Evolutionary conservation across 2,113 vertebrate genomes (phyloP), one percentile per base, ranked within the genome.

Genomic region (crab-eating macaque (Macaca fascicularis)): DNA sequence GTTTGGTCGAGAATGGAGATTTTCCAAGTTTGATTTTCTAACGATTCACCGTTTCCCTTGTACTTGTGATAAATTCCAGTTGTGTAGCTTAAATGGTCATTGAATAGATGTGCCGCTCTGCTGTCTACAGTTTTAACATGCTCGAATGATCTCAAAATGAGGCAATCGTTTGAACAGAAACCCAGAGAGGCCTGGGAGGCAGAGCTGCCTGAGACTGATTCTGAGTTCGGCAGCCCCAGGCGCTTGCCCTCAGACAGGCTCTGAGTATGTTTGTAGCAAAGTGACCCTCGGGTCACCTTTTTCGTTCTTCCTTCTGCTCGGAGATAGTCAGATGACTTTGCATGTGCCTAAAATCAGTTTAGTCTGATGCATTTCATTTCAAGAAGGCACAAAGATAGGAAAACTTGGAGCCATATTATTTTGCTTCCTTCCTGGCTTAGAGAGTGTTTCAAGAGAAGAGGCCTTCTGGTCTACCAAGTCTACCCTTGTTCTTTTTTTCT

Each of bases 121-220:
- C 96, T 83, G 75, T 94, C 89, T 93, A 79, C 89, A 76, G 87
- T 90, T 96, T 90, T 96, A 64, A 88, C 96, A 96, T 95, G 96
- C 97, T 95, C 87, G 85, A 88, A 88, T 82, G 96, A 88, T 97
- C 97, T 97, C 94, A 72, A 96, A 97, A 97, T 96, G 93, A 97
- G 93, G 92, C 97, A 22, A 1, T 97, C 45, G 48, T 93, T 94
- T 97, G 94, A 95, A 83, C 79, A 95, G 97, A 95, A 94, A 91
- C 91, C 86, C 70, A 0, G 59, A 57, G 93, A 89, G 91, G 79
- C 86, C 93, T 94, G 64, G 57, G 84, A 93, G 96, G 80, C 61
- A 85, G 82, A 83, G 17, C 82, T 82, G 79, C 74, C 16, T 0
- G 75, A 90, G 91, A 95, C 14, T 7, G 81, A 94, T 80, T 86